These are phyloP conservation scores for Trichogramma pretiosum DNA, from an alignment of 1,140 invertebrate genomes.

Conservation along the genomic window DNA sequence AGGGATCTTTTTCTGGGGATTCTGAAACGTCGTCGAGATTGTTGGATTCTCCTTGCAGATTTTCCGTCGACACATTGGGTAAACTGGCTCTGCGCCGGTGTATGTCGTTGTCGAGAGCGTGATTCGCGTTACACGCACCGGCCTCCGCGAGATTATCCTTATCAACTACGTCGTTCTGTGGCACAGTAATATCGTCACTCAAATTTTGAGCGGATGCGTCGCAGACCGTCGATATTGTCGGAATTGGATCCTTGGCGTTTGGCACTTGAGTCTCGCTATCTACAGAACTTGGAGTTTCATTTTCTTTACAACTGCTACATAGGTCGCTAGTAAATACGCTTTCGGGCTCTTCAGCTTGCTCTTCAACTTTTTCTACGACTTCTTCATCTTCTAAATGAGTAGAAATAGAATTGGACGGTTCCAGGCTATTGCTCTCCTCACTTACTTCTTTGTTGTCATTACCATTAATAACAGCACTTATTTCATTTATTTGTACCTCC, in stretches of 20 bases:
- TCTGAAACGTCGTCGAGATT: conserved; percentile 37
- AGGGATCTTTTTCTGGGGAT: conserved; percentile 34
- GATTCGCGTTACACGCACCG: conserved; percentile 29
- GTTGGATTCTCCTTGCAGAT: conserved; percentile 30
- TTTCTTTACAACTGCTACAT: conserved; percentile 40
- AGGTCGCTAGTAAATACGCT: conserved; percentile 38
- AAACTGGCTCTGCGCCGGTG: conserved; percentile 54
- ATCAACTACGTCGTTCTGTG: conserved; percentile 40
- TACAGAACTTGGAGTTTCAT: conserved; percentile 43
- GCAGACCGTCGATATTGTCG: conserved; percentile 65
- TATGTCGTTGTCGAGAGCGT: conserved; percentile 38
- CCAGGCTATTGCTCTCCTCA: conserved; percentile 37
- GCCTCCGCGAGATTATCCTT: conserved; percentile 31
- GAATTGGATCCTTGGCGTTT: conserved; percentile 54
- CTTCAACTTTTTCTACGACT: conserved; percentile 14
- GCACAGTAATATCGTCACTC: conserved; percentile 42
- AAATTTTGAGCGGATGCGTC: conserved; percentile 48
- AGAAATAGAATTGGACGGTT: conserved; percentile 54
- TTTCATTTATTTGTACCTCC: neutral
- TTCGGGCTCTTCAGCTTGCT: conserved; percentile 34
- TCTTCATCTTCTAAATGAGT: conserved; percentile 39
- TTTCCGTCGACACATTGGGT: conserved; percentile 52
- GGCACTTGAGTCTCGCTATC: conserved; percentile 48
- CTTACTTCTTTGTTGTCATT: conserved; percentile 21
- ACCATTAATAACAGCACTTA: neutral